Evolutionary conservation across 2,113 vertebrate genomes (phyloP).

Genomic region (Emydura subglobosa): DNA sequence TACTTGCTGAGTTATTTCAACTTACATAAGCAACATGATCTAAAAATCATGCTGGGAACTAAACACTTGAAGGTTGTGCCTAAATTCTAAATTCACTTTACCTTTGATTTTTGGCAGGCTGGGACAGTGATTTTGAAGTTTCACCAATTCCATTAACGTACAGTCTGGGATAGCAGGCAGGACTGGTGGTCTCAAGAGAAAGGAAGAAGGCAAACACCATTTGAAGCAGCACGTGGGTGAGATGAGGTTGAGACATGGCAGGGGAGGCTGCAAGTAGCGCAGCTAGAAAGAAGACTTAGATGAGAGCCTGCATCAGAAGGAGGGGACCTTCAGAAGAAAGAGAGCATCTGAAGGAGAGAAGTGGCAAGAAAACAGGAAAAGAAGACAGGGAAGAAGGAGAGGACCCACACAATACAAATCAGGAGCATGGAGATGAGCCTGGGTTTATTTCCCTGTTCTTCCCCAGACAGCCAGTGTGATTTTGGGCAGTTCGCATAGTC

Average conservation of each 20-base stretch:
- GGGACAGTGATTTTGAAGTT: neutral
- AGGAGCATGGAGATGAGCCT: neutral
- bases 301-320: neutral
- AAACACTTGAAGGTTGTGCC: neutral
- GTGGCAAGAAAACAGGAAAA: neutral
- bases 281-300: neutral
- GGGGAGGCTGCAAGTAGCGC: neutral
- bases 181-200: neutral
- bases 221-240: neutral
- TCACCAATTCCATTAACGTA: neutral
- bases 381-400: neutral
- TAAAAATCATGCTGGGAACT: neutral
- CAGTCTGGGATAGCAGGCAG: neutral
- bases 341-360: neutral
- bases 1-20: neutral
- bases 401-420: neutral
- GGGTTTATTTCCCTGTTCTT: neutral
- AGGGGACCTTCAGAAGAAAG: neutral
- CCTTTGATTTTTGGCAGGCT: neutral
- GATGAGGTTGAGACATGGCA: neutral
- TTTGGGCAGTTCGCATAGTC: neutral
- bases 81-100: neutral
- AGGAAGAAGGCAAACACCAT: neutral
- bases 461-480: neutral
- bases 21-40: neutral